Base-by-base conservation (phyloP, 2,888 invertebrate species). In the Polymixis lichenea region DNA sequence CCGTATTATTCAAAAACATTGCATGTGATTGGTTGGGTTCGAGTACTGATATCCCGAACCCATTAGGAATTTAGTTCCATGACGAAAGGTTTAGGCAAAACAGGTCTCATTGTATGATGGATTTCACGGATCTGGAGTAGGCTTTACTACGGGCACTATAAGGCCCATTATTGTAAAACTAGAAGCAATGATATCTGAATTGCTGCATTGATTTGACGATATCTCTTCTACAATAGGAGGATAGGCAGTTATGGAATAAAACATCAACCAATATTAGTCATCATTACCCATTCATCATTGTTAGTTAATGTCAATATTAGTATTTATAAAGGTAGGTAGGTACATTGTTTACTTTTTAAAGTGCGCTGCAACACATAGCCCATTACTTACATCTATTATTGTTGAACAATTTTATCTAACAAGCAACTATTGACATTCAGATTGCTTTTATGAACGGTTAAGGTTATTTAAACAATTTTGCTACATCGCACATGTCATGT, bases 1-100 rank as follows among this genome's bases (percentile, higher is more conserved):
- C 49, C 53, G 58, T 71, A 76, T 82, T 76, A 82, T 76, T 56
- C 67, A 71, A 64, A 86, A 82, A 77, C 64, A 83, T 83, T 75
- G 66, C 76, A 85, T 64, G 66, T 43, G 70, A 82, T 85, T 85
- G 75, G 66, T 62, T 60, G 77, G 86, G 70, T 65, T 82, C 38
- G 46, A 82, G 83, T 65, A 46, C 77, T 64, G 38, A 77, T 72
- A 69, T 86, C 68, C 68, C 62, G 13, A 68, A 19, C n/a, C 69
- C 58, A 85, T 85, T 75, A 76, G 25, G 62, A 85, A 82, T 80
- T 71, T 66, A 61, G 80, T 56, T 65, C 19, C 32, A 51, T 13
- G 32, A 28, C 28, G 46, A 68, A 82, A 60, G 55, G 62, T 70
- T 71, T 75, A 38, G 58, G 66, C 25, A 67, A 82, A 85, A 58